Percentiles rank a stretch among this genome's conserved stretches.
phyloP scores from a whole-genome alignment of 2,888 invertebrate genomes.

The Spisula subtruncata region DNA sequence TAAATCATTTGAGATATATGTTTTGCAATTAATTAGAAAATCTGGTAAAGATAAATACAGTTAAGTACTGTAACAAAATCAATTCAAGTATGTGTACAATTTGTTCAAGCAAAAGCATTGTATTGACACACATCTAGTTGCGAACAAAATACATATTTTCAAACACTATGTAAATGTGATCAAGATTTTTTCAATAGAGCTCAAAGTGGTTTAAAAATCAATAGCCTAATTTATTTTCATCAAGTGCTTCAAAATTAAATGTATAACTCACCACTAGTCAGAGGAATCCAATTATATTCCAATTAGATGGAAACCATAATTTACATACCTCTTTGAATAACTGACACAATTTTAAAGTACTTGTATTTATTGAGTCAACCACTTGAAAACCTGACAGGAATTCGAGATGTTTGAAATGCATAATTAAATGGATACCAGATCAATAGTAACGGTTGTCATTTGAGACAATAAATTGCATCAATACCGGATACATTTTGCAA shows the following conservation, averaged over 20 bases:
- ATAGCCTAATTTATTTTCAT: not conserved
- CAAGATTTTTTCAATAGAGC: not conserved
- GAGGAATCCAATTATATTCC: slow-evolving; percentile 1
- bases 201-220: not conserved
- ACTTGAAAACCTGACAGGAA: not conserved
- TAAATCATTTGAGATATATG: not conserved
- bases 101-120: not conserved
- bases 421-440: not conserved
- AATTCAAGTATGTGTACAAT: not conserved
- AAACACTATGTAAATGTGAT: not conserved
- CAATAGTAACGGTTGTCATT: not conserved
- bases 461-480: not conserved
- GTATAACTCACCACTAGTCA: not conserved
- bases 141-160: not conserved
- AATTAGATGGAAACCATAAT: not conserved
- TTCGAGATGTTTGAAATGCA: not conserved
- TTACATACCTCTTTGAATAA: not conserved
- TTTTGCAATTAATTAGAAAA: not conserved
- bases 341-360: not conserved
- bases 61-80: not conserved
- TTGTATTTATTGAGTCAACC: not conserved
- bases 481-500: not conserved
- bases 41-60: not conserved
- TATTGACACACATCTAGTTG: not conserved
- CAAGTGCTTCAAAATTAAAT: not conserved